Percentiles rank a stretch among this genome's conserved stretches.
phyloP scores from a whole-genome alignment of 1,140 invertebrate genomes.

The Limonius californicus region DNA sequence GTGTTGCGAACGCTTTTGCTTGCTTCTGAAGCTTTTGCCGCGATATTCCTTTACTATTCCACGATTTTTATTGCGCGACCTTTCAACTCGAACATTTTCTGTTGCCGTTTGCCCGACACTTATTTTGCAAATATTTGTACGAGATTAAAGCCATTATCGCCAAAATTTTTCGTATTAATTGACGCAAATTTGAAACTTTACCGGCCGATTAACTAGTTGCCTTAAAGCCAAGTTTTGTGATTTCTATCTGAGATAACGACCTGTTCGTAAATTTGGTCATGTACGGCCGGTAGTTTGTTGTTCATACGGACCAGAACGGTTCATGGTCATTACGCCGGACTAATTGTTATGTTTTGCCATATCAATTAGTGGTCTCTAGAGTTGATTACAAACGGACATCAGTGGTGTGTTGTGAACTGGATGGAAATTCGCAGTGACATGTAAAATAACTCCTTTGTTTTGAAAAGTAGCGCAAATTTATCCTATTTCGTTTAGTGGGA shows the following conservation, averaged over 20 bases:
- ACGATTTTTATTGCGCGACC: conserved; percentile 16
- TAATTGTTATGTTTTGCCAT: conserved; percentile 15
- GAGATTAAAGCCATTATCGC: background rate
- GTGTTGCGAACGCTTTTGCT: conserved; percentile 18
- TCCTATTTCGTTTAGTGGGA: background rate
- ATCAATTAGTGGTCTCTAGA: conserved; percentile 12
- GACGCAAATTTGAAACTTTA: too few species aligned
- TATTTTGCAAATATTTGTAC: too few species aligned
- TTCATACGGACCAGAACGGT: conserved; percentile 2
- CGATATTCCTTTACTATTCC: conserved; percentile 9
- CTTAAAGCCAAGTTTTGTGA: background rate
- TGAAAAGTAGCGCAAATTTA: background rate
- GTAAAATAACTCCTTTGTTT: background rate
- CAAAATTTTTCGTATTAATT: background rate
- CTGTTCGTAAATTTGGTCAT: background rate
- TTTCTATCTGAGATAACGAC: background rate
- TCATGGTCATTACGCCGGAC: conserved; percentile 5
- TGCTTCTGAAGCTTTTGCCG: conserved; percentile 1
- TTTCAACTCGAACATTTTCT: background rate
- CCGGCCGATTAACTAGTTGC: too few species aligned
- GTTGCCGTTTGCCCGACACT: too few species aligned
- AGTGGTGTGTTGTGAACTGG: background rate
- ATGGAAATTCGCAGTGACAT: background rate
- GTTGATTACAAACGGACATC: conserved; percentile 6
- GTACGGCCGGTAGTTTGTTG: background rate